Base-by-base conservation (phyloP, 2,113 vertebrate genomes). In the Scomber japonicus region DNA sequence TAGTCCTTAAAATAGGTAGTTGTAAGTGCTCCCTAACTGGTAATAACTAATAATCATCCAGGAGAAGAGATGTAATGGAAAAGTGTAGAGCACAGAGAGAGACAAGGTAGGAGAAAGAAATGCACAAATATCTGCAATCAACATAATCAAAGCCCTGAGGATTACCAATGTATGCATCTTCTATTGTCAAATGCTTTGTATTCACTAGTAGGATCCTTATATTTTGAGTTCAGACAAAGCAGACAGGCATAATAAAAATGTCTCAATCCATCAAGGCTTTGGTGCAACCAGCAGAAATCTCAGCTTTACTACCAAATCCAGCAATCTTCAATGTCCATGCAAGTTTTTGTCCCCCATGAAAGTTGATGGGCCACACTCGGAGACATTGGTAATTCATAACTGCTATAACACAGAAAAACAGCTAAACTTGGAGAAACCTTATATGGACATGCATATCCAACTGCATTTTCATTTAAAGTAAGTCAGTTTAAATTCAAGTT, bases 161-260 rank as follows among this genome's bases (percentile, higher is more conserved):
- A 82, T 88, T 84, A 75, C 74, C 66, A 75, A 59, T 35, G 54
- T 44, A 65, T 66, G 49, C 21, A 67, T 75, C 60, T 15, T 71
- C 71, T 62, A 71, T 69, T 82, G 61, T 81, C 59, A 50, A 60
- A 45, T 21, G 75, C 74, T 81, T 77, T 83, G 48, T 78, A 83
- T 59, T 76, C 51, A 55, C 48, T 71, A 81, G 78, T 75, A 17
- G 19, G 56, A 81, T 86, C 78, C 66, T 62, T 49, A 60, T 55
- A 80, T 63, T 35, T 60, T 12, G 3, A 67, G 46, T n/a, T 78
- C 35, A 80, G 27, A 44, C 35, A 40, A 56, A 64, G 17, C 63
- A 72, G 24, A 17, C 44, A 67, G 24, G 30, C 53, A 71, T 55
- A 56, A 16, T 49, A 24, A 68, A 50, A 60, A 24, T 17, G 11